phyloP scores from a whole-genome alignment of 2,797 vertebrate genomes.

The Mus caroli region DNA sequence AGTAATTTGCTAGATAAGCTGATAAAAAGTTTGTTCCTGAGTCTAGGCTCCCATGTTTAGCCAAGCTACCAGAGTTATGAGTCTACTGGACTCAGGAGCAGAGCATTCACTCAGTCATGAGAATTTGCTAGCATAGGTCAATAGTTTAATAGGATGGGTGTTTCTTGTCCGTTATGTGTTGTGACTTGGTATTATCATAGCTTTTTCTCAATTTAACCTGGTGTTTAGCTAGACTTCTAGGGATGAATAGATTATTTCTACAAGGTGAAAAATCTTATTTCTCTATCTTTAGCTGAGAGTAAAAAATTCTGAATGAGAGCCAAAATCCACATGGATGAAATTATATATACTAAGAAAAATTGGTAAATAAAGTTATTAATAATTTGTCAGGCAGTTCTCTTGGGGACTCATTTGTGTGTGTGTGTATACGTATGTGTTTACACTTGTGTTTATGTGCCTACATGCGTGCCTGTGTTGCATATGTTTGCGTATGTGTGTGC shows the following conservation, averaged over 20 bases:
- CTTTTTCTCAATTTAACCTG: constrained; percentile 50
- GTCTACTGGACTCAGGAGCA: not conserved
- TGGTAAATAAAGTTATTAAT: constrained; percentile 77
- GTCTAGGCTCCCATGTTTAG: not conserved
- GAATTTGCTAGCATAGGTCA: not conserved
- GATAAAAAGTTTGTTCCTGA: not conserved
- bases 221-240: constrained; percentile 32
- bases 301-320: constrained; percentile 68
- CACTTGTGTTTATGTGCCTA: not conserved
- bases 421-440: not conserved
- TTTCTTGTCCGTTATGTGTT: not conserved
- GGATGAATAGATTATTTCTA: constrained; percentile 69
- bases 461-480: not conserved
- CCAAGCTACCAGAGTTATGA: not conserved
- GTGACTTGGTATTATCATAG: not conserved
- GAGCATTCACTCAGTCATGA: not conserved
- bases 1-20: not conserved
- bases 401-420: not conserved
- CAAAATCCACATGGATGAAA: constrained; percentile 76
- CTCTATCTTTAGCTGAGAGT: constrained; percentile 55
- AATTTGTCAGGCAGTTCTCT: constrained; percentile 67
- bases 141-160: not conserved
- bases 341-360: constrained; percentile 71
- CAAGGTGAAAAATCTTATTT: constrained; percentile 79
- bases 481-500: not conserved